These are phyloP conservation scores for Ylistrum balloti DNA, from an alignment of 1,140 invertebrate genomes.

Conservation along the genomic window DNA sequence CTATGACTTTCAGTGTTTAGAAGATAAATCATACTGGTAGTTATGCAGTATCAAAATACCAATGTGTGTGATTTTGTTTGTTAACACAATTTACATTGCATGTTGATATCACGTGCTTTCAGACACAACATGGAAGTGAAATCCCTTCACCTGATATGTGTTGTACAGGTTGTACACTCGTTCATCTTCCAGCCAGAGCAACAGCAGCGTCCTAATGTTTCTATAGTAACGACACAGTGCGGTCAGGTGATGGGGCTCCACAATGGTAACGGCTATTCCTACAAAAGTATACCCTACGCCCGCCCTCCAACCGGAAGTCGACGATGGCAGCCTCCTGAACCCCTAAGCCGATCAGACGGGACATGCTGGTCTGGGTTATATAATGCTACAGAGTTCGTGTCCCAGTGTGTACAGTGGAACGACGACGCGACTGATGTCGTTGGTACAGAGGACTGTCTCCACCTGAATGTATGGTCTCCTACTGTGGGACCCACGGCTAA, in stretches of 20 bases:
- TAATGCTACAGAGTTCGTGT: slow-evolving; percentile 60
- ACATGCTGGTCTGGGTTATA: slow-evolving; percentile 62
- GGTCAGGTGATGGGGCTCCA: slow-evolving; percentile 91
- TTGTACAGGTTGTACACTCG: no score
- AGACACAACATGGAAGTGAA: no score
- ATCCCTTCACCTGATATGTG: no score
- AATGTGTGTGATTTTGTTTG: no score
- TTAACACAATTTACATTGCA: no score
- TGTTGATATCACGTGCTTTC: no score
- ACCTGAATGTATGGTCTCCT: slow-evolving; percentile 72
- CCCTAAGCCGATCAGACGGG: not conserved
- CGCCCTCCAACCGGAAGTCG: slow-evolving; percentile 86
- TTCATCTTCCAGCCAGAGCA: no score
- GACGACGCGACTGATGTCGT: not conserved
- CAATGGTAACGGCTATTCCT: slow-evolving; percentile 88
- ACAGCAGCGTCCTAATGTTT: no score
- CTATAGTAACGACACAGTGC: slow-evolving; percentile 85
- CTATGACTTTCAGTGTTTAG: no score
- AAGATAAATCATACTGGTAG: no score
- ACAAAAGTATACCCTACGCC: slow-evolving; percentile 93
- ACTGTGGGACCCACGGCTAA: slow-evolving; percentile 44
- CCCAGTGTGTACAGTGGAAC: slow-evolving; percentile 82
- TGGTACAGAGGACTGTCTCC: slow-evolving; percentile 71
- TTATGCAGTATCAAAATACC: no score
- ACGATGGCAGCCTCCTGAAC: slow-evolving; percentile 86